These are phyloP conservation scores for Entelurus aequoreus DNA, from an alignment of 2,113 vertebrate genomes.

Conservation along the genomic window DNA sequence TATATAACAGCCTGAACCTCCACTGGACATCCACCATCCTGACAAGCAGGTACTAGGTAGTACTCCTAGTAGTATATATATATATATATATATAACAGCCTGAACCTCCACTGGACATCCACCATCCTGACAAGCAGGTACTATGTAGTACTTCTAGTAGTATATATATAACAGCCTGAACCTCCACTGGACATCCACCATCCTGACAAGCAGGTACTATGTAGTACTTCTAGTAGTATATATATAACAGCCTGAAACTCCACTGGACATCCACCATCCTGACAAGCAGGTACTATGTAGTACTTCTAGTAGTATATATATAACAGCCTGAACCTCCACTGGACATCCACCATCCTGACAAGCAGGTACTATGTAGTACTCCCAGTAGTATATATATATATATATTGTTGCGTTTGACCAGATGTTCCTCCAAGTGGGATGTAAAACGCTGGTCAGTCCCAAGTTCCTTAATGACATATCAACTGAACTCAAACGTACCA, in stretches of 20 bases:
- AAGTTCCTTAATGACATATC: too few relatives aligned
- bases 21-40: constrained; percentile 68
- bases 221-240: background rate
- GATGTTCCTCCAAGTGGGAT: too few relatives aligned
- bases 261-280: constrained; percentile 68
- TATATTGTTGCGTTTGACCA: too few relatives aligned
- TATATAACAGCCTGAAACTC: constrained; percentile 52
- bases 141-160: background rate
- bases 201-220: constrained; percentile 79
- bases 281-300: constrained; percentile 77
- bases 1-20: constrained; percentile 53
- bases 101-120: constrained; percentile 69
- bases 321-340: constrained; percentile 60
- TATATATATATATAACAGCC: constrained; percentile 37
- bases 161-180: constrained; percentile 37
- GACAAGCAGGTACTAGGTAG: constrained; percentile 78
- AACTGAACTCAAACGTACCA: too few relatives aligned
- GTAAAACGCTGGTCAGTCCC: too few relatives aligned
- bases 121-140: constrained; percentile 81
- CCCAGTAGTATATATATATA: too few relatives aligned
- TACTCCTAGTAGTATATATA: too few relatives aligned
- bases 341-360: constrained; percentile 75
- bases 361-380: constrained; percentile 68
- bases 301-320: too few relatives aligned
- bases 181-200: constrained; percentile 70